phyloP scores from a whole-genome alignment of 2,797 vertebrate species.

The Nothura maculosa region DNA sequence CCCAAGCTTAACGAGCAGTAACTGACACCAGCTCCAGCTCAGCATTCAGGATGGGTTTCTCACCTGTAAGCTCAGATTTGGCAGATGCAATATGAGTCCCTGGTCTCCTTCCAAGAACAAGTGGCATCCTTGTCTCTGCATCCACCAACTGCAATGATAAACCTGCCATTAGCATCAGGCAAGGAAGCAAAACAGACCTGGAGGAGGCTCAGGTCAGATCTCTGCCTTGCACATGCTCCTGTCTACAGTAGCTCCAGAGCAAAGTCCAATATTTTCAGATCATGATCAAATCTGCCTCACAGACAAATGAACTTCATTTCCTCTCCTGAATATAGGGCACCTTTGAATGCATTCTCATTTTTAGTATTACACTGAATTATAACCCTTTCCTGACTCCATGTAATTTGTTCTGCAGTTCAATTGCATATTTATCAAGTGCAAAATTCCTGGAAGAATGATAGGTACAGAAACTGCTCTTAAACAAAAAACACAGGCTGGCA shows the following conservation, averaged over 20 bases:
- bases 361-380: conserved; percentile 8
- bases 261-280: not conserved
- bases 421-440: not conserved
- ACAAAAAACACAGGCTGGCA: not conserved
- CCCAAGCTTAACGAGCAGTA: not conserved
- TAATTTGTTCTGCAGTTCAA: not conserved
- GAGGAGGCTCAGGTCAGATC: not conserved
- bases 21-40: not conserved
- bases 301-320: not conserved
- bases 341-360: not conserved
- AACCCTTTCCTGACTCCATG: not conserved
- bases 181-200: not conserved
- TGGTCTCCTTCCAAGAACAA: not conserved
- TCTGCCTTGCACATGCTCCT: not conserved
- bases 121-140: not conserved
- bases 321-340: not conserved
- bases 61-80: not conserved
- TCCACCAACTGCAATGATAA: not conserved
- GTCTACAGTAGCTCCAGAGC: not conserved
- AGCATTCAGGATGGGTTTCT: not conserved
- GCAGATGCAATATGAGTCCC: not conserved
- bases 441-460: not conserved
- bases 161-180: not conserved
- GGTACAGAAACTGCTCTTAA: not conserved
- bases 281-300: not conserved